phyloP scores from a whole-genome alignment of 2,888 invertebrate species.

The Callimorpha dominula region DNA sequence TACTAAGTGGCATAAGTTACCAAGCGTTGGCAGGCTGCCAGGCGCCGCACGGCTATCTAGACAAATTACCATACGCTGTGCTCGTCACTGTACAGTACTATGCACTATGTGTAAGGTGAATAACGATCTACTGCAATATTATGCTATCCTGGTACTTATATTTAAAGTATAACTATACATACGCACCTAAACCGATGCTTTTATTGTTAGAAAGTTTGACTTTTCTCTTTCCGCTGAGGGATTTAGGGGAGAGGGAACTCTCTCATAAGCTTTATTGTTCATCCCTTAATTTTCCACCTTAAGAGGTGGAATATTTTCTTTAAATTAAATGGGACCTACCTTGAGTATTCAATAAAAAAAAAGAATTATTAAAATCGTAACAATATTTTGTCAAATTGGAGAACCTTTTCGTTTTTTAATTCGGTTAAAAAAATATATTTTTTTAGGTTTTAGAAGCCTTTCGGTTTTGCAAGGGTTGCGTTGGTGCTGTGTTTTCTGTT shows the following conservation, averaged over 20 bases:
- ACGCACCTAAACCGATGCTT: not conserved
- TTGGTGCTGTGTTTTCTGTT: not conserved
- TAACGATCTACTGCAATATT: conserved; percentile 12
- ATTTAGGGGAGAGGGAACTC: too few relatives aligned
- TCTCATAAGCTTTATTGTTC: too few relatives aligned
- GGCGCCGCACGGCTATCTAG: conserved; percentile 32
- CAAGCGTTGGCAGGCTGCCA: conserved; percentile 36
- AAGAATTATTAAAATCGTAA: too few relatives aligned
- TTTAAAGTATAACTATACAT: not conserved
- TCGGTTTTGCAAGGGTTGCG: too few relatives aligned
- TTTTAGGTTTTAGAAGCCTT: too few relatives aligned
- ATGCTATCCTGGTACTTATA: conserved; percentile 20
- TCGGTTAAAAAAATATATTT: not conserved
- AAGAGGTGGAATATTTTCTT: too few relatives aligned
- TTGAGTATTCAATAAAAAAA: too few relatives aligned
- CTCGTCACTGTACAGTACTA: conserved; percentile 6
- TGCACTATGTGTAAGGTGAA: conserved; percentile 10
- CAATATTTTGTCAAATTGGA: not conserved
- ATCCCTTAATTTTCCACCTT: too few relatives aligned
- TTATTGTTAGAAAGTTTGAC: not conserved
- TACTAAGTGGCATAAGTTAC: conserved; percentile 22
- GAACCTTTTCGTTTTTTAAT: not conserved
- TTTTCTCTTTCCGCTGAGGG: too few relatives aligned
- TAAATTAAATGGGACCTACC: too few relatives aligned
- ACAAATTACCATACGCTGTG: conserved; percentile 40